Percentiles rank a stretch among this genome's conserved stretches.
Evolutionary conservation across 2,888 invertebrate genomes (phyloP).

Genomic region (Gymnosoma rotundatum): DNA sequence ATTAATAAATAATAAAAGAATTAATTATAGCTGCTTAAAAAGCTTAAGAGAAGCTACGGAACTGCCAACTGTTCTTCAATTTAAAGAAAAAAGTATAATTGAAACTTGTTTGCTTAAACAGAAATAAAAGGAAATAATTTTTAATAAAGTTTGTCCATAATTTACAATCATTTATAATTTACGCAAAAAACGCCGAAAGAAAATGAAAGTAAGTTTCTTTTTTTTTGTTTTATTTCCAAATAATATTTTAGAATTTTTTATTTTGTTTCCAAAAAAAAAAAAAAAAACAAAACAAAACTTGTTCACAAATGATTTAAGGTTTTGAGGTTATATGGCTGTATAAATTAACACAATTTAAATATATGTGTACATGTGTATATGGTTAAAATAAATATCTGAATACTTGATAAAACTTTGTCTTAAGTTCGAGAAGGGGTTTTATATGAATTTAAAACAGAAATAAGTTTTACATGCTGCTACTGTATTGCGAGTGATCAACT

Average conservation of each 20-base stretch:
- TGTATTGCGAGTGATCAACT: too few relatives aligned
- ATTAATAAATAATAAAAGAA: constrained; percentile 8
- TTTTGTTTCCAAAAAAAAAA: too few relatives aligned
- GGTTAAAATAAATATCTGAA: too few relatives aligned
- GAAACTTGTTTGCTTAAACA: constrained; percentile 13
- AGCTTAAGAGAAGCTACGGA: background rate
- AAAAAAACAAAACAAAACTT: too few relatives aligned
- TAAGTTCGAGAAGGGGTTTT: too few relatives aligned
- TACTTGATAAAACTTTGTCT: too few relatives aligned
- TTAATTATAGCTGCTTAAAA: background rate
- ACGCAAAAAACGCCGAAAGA: constrained; percentile 77
- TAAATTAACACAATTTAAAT: too few relatives aligned
- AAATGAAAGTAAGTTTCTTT: constrained; percentile 75
- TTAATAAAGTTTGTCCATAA: constrained; percentile 70
- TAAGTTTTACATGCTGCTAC: too few relatives aligned
- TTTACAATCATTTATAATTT: constrained; percentile 78
- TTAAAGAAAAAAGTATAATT: constrained; percentile 9
- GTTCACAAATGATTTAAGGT: too few relatives aligned
- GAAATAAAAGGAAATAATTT: constrained; percentile 26
- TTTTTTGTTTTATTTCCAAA: constrained; percentile 23
- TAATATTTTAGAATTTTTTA: too few relatives aligned
- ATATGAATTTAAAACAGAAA: too few relatives aligned
- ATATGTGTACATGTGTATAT: too few relatives aligned
- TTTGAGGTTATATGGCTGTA: background rate
- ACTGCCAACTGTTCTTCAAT: background rate